These are phyloP conservation scores for Vesta saturnalis DNA, from an alignment of 2,888 invertebrate species.

Conservation along the genomic window DNA sequence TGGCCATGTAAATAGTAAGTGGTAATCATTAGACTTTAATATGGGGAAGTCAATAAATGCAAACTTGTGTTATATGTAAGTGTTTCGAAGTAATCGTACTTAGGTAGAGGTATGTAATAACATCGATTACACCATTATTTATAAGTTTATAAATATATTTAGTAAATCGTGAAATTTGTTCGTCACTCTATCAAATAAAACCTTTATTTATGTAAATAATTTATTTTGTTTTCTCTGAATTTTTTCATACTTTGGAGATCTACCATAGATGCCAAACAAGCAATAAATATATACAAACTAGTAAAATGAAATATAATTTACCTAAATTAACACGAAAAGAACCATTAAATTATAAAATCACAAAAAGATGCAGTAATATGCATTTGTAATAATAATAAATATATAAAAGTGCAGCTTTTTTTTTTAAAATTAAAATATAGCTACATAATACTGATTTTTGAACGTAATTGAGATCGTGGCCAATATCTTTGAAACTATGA, in stretches of 20 bases:
- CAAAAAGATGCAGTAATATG: conserved; percentile 20
- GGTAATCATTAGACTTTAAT: too few species aligned
- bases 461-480: conserved; percentile 31
- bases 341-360: conserved; percentile 26
- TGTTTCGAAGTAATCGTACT: too few species aligned
- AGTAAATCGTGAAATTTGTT: too few species aligned
- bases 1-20: too few species aligned
- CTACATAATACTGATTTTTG: conserved; percentile 37
- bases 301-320: conserved; percentile 29
- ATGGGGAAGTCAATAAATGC: too few species aligned
- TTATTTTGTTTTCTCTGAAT: conserved; percentile 25
- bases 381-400: conserved; percentile 33
- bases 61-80: too few species aligned
- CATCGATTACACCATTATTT: too few species aligned
- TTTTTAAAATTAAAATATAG: conserved; percentile 23
- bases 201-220: too few species aligned
- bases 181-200: too few species aligned
- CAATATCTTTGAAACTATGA: conserved; percentile 26
- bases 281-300: conserved; percentile 39
- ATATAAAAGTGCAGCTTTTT: conserved; percentile 22
- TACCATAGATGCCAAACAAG: conserved; percentile 19
- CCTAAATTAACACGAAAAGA: conserved; percentile 30
- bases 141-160: too few species aligned
- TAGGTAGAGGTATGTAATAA: too few species aligned
- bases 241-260: conserved; percentile 32